A percentile compares a stretch with the other conserved stretches of the same genome.
Conservation (phyloP, 1,140 invertebrate genomes). For the Rhagoletis zephyria region DNA sequence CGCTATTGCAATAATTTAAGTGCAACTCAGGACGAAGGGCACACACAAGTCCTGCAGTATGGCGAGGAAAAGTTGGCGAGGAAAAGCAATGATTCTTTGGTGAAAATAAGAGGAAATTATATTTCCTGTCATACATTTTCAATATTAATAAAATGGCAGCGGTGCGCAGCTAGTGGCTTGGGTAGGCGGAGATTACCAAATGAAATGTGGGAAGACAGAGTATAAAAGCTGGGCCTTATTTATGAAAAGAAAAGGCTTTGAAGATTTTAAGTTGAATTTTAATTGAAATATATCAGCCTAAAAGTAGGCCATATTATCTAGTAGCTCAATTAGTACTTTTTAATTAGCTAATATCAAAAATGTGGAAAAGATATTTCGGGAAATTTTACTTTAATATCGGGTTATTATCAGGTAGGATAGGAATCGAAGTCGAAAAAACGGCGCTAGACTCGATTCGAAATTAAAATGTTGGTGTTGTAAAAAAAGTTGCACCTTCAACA, state of each 20-base stretch:
- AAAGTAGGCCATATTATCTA: too few relatives aligned
- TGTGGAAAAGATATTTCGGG: too few relatives aligned
- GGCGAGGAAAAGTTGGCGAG: neutral
- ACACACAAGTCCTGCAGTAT: neutral
- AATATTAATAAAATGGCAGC: neutral
- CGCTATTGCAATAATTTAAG: slow-evolving; percentile 37
- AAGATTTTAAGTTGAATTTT: neutral
- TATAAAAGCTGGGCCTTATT: neutral
- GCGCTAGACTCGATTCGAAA: too few relatives aligned
- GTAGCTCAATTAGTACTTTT: too few relatives aligned
- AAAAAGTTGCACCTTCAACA: too few relatives aligned
- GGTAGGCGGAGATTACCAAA: neutral
- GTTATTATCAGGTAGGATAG: too few relatives aligned
- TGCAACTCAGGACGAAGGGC: neutral
- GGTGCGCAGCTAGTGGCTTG: neutral
- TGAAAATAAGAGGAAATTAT: slow-evolving; percentile 52
- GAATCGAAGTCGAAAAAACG: too few relatives aligned
- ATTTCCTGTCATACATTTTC: slow-evolving; percentile 51
- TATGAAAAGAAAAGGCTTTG: too few relatives aligned
- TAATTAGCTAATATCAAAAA: too few relatives aligned
- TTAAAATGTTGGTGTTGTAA: too few relatives aligned
- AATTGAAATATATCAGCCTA: neutral
- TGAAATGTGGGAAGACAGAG: neutral
- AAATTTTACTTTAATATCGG: too few relatives aligned
- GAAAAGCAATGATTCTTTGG: slow-evolving; percentile 9